Conservation (phyloP, 2,797 vertebrate species). For the Rhinogobio ventralis region DNA sequence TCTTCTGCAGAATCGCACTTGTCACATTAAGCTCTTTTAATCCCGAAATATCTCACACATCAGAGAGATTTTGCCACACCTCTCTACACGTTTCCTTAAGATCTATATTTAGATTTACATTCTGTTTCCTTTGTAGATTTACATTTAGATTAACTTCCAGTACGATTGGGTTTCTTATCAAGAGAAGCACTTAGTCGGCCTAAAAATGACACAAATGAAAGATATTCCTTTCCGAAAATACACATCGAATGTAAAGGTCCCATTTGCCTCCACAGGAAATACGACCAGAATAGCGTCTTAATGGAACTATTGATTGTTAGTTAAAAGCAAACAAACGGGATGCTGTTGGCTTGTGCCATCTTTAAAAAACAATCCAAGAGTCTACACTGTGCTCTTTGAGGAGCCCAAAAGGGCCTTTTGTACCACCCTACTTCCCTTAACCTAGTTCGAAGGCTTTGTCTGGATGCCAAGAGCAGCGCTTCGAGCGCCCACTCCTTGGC, state of each 20-base stretch:
- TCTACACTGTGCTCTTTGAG: constrained; percentile 77
- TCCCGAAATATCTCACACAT: constrained; percentile 17
- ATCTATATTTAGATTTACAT: constrained; percentile 33
- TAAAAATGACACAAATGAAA: constrained; percentile 13
- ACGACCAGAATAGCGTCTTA: constrained; percentile 67
- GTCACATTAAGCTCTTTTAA: constrained; percentile 26
- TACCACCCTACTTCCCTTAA: constrained; percentile 71
- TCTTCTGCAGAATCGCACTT: background rate
- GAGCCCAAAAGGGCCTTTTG: constrained; percentile 76
- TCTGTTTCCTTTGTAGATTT: constrained; percentile 25
- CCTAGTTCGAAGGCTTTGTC: constrained; percentile 70
- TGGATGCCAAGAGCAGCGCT: constrained; percentile 59
- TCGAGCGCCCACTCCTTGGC: constrained; percentile 65
- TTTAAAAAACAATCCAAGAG: constrained; percentile 71
- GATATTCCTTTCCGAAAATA: constrained; percentile 12
- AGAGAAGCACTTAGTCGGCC: constrained; percentile 6
- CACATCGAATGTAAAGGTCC: constrained; percentile 23
- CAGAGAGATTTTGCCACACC: constrained; percentile 15
- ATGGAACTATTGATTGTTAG: constrained; percentile 75
- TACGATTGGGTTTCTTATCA: constrained; percentile 30
- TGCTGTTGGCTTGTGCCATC: constrained; percentile 71
- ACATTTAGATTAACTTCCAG: constrained; percentile 39
- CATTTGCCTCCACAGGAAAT: constrained; percentile 46
- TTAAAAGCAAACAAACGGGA: constrained; percentile 73
- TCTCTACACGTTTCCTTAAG: constrained; percentile 10